Evolutionary conservation across 2,888 invertebrate genomes (phyloP), one percentile per base, ranked within the genome.

Genomic region (Mesorhabditis sp.): DNA sequence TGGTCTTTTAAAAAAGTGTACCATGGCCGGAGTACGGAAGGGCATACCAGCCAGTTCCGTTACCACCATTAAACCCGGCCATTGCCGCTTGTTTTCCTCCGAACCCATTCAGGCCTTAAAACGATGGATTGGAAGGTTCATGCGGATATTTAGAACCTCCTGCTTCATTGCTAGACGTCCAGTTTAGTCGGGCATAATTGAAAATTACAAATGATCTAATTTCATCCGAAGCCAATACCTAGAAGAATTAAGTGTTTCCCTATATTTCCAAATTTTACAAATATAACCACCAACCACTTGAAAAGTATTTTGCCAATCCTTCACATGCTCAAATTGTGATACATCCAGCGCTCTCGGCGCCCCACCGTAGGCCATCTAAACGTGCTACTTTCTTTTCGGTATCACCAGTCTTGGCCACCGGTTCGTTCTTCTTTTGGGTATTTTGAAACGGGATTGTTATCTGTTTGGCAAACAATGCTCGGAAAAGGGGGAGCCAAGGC

Each of bases 41-140:
- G 28, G 77, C 76, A 58, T 78, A 81, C 79, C 79, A 84, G 6
- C 83, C 82, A 0, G 94, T 94, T 28, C 94, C 94, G 85, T 95
- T 94, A 67, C 97, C 97, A 69, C 92, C 96, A 86, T 97, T 97
- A 86, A 97, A 96, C 62, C 96, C 96, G 83, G 93, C 91, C 76
- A 81, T 74, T 13, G 81, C 81, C 6, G 81, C 78, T 65, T 81
- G 82, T 61, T 79, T 78, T 61, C 82, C 82, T 72, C 82, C 82
- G 69, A 78, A 77, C 6, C 82, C 82, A 67, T 78, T 76, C 44
- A 79, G 64, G 15, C 70, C 66, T 66, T 15, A 66, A 66, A 66
- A 66, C 15, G 41, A 13, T 7, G 13, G 41, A 13, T 50, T 50
- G 7, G 28, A 28, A 28, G 28, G 28, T 28, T 28, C 2, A 28